A percentile compares a stretch with the other conserved stretches of the same genome.
Evolutionary conservation across 2,888 invertebrate species (phyloP).

Genomic region (Drosophila acutilabella): DNA sequence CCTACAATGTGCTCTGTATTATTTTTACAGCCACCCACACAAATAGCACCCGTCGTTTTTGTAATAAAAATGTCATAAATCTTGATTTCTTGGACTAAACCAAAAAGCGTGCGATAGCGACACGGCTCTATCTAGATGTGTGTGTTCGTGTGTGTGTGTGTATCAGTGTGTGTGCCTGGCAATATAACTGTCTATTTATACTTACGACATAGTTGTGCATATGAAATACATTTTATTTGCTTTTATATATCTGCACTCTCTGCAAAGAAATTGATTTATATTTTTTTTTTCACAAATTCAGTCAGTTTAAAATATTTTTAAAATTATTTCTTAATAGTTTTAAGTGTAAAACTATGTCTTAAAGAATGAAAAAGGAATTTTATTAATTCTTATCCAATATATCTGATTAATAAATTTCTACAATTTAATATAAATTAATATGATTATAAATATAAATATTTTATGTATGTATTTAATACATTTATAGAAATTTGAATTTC

Average conservation of each 20-base stretch:
- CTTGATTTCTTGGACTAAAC: conserved; percentile 77
- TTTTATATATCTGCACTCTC: conserved; percentile 70
- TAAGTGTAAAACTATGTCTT: too few relatives aligned
- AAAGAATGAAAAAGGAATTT: too few relatives aligned
- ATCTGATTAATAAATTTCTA: too few relatives aligned
- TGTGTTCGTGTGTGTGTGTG: conserved; percentile 3
- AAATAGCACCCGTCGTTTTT: conserved; percentile 70
- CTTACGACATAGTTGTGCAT: conserved; percentile 56
- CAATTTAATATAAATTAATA: too few relatives aligned
- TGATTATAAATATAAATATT: too few relatives aligned
- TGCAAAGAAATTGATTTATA: conserved; percentile 50
- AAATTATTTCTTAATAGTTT: too few relatives aligned
- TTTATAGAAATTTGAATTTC: too few relatives aligned
- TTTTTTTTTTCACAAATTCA: not conserved
- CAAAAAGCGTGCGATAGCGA: conserved; percentile 70
- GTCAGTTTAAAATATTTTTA: too few relatives aligned
- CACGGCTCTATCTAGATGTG: conserved; percentile 19
- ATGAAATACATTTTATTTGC: conserved; percentile 73
- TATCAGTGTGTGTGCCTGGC: conserved; percentile 37
- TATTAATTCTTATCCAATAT: too few relatives aligned
- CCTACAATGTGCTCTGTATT: conserved; percentile 38
- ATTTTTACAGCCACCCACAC: conserved; percentile 58
- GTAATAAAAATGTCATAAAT: conserved; percentile 82
- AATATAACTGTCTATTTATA: conserved; percentile 75
- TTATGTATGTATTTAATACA: too few relatives aligned